Conservation (phyloP, 1,140 invertebrate genomes). For the Euglossa dilemma region DNA sequence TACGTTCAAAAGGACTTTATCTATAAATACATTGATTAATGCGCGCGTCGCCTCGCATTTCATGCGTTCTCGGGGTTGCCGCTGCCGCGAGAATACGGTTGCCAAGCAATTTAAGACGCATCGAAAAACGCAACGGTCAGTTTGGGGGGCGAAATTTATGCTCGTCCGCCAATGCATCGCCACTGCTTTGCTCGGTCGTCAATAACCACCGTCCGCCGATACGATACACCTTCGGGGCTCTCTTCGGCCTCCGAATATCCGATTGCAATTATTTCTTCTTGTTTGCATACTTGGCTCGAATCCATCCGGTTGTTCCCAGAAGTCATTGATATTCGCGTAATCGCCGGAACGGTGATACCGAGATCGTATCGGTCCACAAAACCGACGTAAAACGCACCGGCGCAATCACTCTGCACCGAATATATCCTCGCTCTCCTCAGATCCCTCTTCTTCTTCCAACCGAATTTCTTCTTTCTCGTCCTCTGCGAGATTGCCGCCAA, state of each 20-base stretch:
- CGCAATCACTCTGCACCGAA: constrained; percentile 8
- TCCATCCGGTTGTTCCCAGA: constrained; percentile 46
- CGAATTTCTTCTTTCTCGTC: neutral
- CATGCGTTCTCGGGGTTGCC: constrained; percentile 22
- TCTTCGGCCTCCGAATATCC: constrained; percentile 72
- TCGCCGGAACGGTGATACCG: constrained; percentile 37
- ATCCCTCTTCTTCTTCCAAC: neutral
- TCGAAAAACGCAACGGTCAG: constrained; percentile 51
- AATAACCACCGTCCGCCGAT: constrained; percentile 71
- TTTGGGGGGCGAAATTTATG: constrained; percentile 69
- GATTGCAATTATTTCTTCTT: constrained; percentile 74
- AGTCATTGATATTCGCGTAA: constrained; percentile 54
- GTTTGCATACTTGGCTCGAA: constrained; percentile 64
- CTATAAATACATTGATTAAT: constrained; percentile 55
- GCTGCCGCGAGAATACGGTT: constrained; percentile 46
- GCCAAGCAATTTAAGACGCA: constrained; percentile 57
- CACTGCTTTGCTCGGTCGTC: constrained; percentile 68
- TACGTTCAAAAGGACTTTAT: constrained; percentile 26
- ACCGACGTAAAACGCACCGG: constrained; percentile 25
- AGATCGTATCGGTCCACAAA: constrained; percentile 42
- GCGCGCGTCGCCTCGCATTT: constrained; percentile 31
- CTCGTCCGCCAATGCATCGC: constrained; percentile 69
- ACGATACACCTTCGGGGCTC: constrained; percentile 67
- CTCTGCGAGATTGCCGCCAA: neutral
- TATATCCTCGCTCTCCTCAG: constrained; percentile 7